Percentiles rank a stretch among this genome's conserved stretches.
These are phyloP conservation scores for Lutjanus erythropterus DNA, from an alignment of 2,113 vertebrate species.

Conservation along the genomic window DNA sequence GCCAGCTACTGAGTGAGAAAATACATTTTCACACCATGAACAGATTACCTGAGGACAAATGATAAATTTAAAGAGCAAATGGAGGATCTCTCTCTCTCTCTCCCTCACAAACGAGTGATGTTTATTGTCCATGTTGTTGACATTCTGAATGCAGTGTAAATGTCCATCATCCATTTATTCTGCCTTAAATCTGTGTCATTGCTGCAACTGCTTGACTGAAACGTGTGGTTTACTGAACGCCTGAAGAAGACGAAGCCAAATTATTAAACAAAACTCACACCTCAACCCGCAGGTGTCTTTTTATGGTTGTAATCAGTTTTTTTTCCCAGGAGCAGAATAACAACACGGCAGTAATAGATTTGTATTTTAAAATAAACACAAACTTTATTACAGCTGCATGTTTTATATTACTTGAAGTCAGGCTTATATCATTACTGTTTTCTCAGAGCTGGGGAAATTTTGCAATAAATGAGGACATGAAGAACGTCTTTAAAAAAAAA, in stretches of 20 bases:
- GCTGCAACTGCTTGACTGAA: not conserved
- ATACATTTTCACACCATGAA: not conserved
- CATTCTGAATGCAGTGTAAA: not conserved
- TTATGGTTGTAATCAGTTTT: not conserved
- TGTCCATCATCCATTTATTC: not conserved
- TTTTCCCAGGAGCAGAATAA: not conserved
- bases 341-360: not conserved
- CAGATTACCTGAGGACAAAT: not conserved
- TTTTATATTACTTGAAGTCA: conserved; percentile 8
- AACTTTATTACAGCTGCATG: not conserved
- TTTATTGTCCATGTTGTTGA: not conserved
- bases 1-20: not conserved
- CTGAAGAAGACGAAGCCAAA: not conserved
- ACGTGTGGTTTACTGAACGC: not conserved
- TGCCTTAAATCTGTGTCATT: not conserved
- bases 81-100: not conserved
- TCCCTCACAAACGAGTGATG: not conserved
- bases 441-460: not conserved
- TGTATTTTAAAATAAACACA: not conserved
- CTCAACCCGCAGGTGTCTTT: not conserved
- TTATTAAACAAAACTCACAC: not conserved
- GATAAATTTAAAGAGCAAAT: not conserved
- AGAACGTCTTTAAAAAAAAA: not conserved
- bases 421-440: conserved; percentile 9
- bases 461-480: not conserved